A percentile compares a stretch with the other conserved stretches of the same genome.
phyloP scores from a whole-genome alignment of 1,140 invertebrate genomes.

The Globodera rostochiensis region DNA sequence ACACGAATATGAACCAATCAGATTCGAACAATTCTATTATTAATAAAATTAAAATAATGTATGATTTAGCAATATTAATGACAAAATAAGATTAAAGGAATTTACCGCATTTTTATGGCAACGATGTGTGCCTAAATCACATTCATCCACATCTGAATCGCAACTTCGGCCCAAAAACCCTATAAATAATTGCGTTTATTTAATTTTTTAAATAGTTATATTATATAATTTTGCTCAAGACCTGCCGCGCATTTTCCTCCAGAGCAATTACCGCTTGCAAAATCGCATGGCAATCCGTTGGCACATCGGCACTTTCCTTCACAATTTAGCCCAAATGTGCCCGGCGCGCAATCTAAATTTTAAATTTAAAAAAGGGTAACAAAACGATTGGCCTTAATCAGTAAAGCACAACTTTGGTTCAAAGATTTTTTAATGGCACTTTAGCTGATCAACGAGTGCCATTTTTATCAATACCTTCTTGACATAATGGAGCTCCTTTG shows the following conservation, averaged over 20 bases:
- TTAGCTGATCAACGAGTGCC: neutral
- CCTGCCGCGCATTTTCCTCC: constrained; percentile 46
- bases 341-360: constrained; percentile 52
- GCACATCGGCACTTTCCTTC: constrained; percentile 52
- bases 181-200: neutral
- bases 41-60: no score
- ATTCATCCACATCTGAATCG: constrained; percentile 56
- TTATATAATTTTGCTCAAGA: neutral
- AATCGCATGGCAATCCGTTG: constrained; percentile 57
- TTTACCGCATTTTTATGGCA: constrained; percentile 45
- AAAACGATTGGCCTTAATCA: no score
- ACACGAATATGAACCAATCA: constrained; percentile 47
- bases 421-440: neutral
- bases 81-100: neutral
- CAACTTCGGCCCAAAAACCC: constrained; percentile 41
- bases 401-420: no score
- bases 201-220: constrained; percentile 38
- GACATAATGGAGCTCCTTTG: constrained; percentile 53
- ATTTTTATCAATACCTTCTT: constrained; percentile 46
- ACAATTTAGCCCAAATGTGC: constrained; percentile 60
- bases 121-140: constrained; percentile 36
- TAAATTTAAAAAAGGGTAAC: constrained; percentile 11
- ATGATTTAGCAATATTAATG: neutral
- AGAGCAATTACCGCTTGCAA: constrained; percentile 56
- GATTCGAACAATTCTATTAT: constrained; percentile 38